phyloP scores from a whole-genome alignment of 2,888 invertebrate species.

The Lathronympha strigana region DNA sequence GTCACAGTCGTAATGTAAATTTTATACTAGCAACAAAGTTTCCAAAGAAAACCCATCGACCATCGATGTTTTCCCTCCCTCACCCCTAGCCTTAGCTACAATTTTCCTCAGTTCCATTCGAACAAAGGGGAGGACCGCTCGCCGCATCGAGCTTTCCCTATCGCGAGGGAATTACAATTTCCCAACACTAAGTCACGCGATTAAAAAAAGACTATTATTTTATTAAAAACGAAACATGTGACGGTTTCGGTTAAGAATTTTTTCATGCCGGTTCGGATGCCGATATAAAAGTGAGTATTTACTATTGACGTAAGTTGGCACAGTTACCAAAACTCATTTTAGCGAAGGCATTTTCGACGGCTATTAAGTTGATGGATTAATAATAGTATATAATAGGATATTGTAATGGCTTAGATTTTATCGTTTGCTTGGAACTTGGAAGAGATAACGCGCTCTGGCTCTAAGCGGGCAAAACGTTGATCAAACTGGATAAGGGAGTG shows the following conservation, averaged over 20 bases:
- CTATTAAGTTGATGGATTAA: not conserved
- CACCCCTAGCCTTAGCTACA: slow-evolving; percentile 63
- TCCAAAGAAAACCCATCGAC: slow-evolving; percentile 30
- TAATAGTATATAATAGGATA: not conserved
- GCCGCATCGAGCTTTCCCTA: slow-evolving; percentile 40
- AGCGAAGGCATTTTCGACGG: not conserved
- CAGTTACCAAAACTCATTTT: slow-evolving; percentile 25
- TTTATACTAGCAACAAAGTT: not conserved
- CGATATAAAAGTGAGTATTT: slow-evolving; percentile 48
- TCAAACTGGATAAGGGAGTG: no score
- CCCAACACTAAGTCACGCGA: slow-evolving; percentile 35
- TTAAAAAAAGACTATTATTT: slow-evolving; percentile 21
- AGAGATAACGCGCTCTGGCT: no score
- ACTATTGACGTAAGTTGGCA: slow-evolving; percentile 21
- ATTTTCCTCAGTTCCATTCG: slow-evolving; percentile 69
- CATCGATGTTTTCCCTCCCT: slow-evolving; percentile 33
- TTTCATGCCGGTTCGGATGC: slow-evolving; percentile 26
- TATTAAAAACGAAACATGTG: slow-evolving; percentile 46
- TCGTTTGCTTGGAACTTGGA: no score
- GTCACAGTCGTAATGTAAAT: no score
- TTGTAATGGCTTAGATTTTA: no score
- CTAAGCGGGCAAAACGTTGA: no score
- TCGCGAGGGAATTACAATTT: slow-evolving; percentile 46
- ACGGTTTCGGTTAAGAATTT: slow-evolving; percentile 19
- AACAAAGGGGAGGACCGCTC: slow-evolving; percentile 50